Evolutionary conservation across 2,888 invertebrate genomes (phyloP), one percentile per base, ranked within the genome.

Genomic region (Gandaritis pyraliata): DNA sequence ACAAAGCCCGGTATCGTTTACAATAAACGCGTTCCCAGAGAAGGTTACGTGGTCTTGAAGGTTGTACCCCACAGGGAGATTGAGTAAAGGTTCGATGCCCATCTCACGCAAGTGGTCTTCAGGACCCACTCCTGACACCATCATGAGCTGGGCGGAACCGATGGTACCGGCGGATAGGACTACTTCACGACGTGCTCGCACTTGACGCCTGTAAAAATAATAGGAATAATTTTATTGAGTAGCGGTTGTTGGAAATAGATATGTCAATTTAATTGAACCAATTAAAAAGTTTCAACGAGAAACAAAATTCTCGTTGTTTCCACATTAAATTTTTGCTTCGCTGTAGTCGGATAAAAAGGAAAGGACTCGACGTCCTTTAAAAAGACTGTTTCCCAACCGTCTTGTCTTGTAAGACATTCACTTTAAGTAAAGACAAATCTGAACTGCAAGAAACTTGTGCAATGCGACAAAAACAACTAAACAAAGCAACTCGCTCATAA

Each of bases 81-180:
- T 93, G 66, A 94, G 91, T 38, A 96, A 76, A 1, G 95, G 93
- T 0, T 92, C 81, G 54, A 97, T 95, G 2, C 93, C 92, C 7
- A 94, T 75, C 36, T 93, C 85, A 16, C 83, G 74, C 5, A 96
- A 85, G 75, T 96, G 94, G 0, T 93, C 87, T 33, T 80, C 85
- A 0, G 96, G 96, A 0, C 96, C 96, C 30, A 97, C 89, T 11
- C 98, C 98, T 0, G 97, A 97, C 12, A 97, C 82, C 96, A 97
- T 96, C 48, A 98, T 83, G 3, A 98, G 82, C 78, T 98, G 97
- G 0, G 98, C 97, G 1, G 97, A 96, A 70, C 96, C 97, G 30
- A 98, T 94, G 0, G 96, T 89, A 2, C 98, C 98, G 0, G 97
- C 97, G 7, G 96, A 94, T 30, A 97, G 83, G 55, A 98, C 93